Percentiles rank a stretch among this genome's conserved stretches.
Evolutionary conservation across 2,888 invertebrate species (phyloP).

Genomic region (Agelastica alni): DNA sequence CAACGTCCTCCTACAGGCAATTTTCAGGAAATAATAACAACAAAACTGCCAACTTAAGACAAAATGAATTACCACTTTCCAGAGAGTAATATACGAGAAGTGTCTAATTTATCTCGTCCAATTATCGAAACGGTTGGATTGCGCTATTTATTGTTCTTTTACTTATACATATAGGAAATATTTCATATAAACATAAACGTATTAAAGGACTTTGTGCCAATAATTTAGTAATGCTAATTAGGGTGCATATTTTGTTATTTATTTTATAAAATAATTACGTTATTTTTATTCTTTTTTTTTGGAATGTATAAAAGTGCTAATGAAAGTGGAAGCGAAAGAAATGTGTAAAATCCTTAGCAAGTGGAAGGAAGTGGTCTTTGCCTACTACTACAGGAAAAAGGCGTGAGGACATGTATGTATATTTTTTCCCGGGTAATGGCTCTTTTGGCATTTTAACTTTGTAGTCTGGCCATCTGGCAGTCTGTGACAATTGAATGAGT

Average conservation of each 20-base stretch:
- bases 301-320: no score
- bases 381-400: no score
- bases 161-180: constrained; percentile 26
- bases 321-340: no score
- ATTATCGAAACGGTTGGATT: constrained; percentile 47
- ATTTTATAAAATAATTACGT: neutral
- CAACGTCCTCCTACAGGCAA: constrained; percentile 53
- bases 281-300: no score
- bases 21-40: constrained; percentile 55
- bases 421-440: no score
- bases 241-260: neutral
- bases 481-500: no score
- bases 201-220: neutral
- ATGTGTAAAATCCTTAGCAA: no score
- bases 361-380: no score
- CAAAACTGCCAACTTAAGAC: constrained; percentile 54
- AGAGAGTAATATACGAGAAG: constrained; percentile 51
- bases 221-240: no score
- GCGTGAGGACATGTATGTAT: no score
- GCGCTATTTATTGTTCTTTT: constrained; percentile 36
- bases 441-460: no score
- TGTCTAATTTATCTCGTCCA: constrained; percentile 54
- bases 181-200: constrained; percentile 5
- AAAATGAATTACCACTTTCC: constrained; percentile 52
- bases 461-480: no score